Conservation (phyloP, 2,888 invertebrate genomes). For the Pollenia labialis region DNA sequence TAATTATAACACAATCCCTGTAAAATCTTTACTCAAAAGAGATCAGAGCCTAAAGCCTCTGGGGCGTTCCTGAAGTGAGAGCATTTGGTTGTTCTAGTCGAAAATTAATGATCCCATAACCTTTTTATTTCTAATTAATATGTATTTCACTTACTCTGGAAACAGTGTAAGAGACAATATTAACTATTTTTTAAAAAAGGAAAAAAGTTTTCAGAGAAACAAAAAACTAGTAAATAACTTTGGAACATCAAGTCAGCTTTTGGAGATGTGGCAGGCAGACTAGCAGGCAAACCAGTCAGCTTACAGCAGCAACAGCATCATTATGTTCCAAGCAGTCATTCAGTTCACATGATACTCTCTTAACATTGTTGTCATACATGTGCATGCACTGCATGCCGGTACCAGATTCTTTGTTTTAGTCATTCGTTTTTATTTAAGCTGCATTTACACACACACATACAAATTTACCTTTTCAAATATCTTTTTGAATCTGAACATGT, state of each 20-base stretch:
- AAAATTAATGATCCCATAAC: too few species aligned
- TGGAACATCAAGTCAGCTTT: slow-evolving; percentile 61
- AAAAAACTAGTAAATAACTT: slow-evolving; percentile 69
- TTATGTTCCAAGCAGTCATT: slow-evolving; percentile 46
- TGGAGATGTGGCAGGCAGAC: slow-evolving; percentile 41
- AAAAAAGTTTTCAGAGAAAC: slow-evolving; percentile 6
- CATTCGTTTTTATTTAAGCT: slow-evolving; percentile 21
- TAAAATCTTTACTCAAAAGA: too few species aligned
- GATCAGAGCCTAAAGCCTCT: too few species aligned
- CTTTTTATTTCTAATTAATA: too few species aligned
- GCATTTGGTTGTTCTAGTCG: too few species aligned
- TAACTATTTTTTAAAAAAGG: slow-evolving; percentile 30
- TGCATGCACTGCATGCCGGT: background rate
- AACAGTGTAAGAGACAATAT: slow-evolving; percentile 53
- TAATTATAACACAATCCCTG: too few species aligned
- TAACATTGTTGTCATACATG: slow-evolving; percentile 9
- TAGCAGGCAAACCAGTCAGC: slow-evolving; percentile 58
- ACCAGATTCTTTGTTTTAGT: slow-evolving; percentile 9
- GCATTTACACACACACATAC: background rate
- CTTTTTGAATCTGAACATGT: slow-evolving; percentile 3
- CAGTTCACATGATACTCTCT: slow-evolving; percentile 47
- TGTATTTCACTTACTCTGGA: background rate
- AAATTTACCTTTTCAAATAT: background rate
- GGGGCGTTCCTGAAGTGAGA: too few species aligned
- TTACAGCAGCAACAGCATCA: slow-evolving; percentile 60